Percentiles rank a stretch among this genome's conserved stretches.
phyloP scores from a whole-genome alignment of 2,888 invertebrate species.

The Polydrusus tereticollis region DNA sequence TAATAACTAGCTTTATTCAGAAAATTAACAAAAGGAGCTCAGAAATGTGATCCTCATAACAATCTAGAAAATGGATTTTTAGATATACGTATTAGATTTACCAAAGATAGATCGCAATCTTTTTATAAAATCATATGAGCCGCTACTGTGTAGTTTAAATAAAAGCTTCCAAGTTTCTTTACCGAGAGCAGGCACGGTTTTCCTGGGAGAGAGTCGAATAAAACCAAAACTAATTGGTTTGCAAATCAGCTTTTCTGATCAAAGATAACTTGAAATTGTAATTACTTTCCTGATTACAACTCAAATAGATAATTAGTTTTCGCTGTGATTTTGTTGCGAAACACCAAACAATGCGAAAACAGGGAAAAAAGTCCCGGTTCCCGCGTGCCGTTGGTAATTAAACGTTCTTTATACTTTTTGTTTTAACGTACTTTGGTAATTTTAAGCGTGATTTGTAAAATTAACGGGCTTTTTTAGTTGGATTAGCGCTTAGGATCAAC shows the following conservation, averaged over 20 bases:
- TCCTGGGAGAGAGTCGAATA: slow-evolving; percentile 33
- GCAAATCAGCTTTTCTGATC: slow-evolving; percentile 59
- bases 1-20: no score
- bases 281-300: slow-evolving; percentile 64
- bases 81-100: no score
- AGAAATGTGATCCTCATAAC: no score
- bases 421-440: slow-evolving; percentile 20
- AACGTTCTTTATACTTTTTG: slow-evolving; percentile 47
- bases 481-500: not conserved
- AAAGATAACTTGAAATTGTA: slow-evolving; percentile 64
- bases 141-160: not conserved
- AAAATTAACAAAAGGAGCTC: no score
- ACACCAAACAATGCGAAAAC: slow-evolving; percentile 52
- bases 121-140: not conserved
- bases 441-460: slow-evolving; percentile 23
- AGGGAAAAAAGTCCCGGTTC: slow-evolving; percentile 59
- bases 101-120: no score
- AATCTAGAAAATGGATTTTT: no score
- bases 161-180: slow-evolving; percentile 26
- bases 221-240: slow-evolving; percentile 56
- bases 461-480: not conserved
- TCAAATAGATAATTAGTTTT: slow-evolving; percentile 61
- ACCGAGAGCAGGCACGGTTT: slow-evolving; percentile 7
- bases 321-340: slow-evolving; percentile 34
- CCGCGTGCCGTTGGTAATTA: slow-evolving; percentile 60